Conservation (phyloP, 30 jellyfish, hydroid and myxozoan species). For the Turritopsis dohrnii region DNA sequence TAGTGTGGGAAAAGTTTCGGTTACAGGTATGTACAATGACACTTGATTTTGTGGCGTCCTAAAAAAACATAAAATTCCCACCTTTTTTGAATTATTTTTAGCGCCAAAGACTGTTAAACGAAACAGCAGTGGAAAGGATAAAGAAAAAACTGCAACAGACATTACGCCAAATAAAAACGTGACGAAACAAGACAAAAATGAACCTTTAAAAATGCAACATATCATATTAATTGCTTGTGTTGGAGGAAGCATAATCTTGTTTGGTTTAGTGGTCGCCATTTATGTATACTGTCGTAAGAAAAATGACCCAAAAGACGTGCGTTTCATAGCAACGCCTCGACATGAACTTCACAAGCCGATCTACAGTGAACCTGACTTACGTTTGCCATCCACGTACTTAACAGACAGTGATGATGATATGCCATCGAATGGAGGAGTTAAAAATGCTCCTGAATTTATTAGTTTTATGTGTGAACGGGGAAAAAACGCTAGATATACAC, state of each 20-base stretch:
- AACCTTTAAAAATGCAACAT: conserved; percentile 5
- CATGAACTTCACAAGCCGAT: conserved; percentile 9
- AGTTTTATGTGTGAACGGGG: conserved; percentile 4
- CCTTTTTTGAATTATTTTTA: no score
- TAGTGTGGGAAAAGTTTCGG: background rate
- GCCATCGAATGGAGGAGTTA: background rate
- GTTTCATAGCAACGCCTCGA: conserved; percentile 12
- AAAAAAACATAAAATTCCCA: no score
- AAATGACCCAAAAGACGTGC: conserved; percentile 6
- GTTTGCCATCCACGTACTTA: conserved; percentile 12
- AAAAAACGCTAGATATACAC: no score
- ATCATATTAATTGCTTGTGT: conserved; percentile 27
- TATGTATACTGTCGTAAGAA: conserved; percentile 18
- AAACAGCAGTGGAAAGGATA: background rate
- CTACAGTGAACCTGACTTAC: conserved; percentile 3
- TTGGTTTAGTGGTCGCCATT: background rate
- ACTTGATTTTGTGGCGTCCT: no score
- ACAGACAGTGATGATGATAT: conserved; percentile 25
- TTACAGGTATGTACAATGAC: no score
- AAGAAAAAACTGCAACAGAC: background rate
- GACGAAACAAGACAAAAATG: background rate
- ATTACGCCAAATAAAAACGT: background rate
- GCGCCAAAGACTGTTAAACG: conserved; percentile 1
- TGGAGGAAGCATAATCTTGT: background rate
- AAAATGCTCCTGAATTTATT: conserved; percentile 28